These are phyloP conservation scores for Stenodera caucasica DNA, from an alignment of 2,888 invertebrate genomes.

Conservation along the genomic window DNA sequence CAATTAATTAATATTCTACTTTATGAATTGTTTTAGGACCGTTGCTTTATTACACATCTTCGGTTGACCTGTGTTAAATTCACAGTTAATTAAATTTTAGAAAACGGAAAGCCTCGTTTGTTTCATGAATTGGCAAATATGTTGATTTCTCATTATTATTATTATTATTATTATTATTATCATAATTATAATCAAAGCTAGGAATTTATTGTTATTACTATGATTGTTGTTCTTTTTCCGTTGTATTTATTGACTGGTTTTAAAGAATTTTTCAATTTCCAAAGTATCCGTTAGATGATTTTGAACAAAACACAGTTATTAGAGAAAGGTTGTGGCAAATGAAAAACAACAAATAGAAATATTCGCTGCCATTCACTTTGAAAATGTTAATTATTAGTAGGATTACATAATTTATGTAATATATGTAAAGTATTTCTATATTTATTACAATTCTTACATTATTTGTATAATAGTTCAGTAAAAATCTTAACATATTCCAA, in stretches of 20 bases:
- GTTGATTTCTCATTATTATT: neutral
- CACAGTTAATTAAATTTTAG: constrained; percentile 18
- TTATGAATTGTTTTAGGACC: no score
- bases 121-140: neutral
- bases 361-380: neutral
- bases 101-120: neutral
- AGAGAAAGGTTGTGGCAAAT: neutral
- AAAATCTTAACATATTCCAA: neutral
- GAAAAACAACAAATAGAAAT: neutral
- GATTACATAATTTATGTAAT: neutral
- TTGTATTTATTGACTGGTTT: neutral
- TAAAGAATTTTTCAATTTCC: neutral
- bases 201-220: neutral
- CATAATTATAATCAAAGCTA: no score
- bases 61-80: constrained; percentile 9
- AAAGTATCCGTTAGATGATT: constrained; percentile 2
- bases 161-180: no score
- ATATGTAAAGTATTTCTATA: neutral
- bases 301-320: neutral
- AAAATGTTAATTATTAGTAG: neutral
- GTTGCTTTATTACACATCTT: no score
- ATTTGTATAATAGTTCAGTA: neutral
- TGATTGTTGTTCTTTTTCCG: neutral
- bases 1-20: no score
- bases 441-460: no score